Percentiles rank a stretch among this genome's conserved stretches.
These are phyloP conservation scores for Cnemophilus loriae DNA, from an alignment of 2,113 vertebrate species.

Conservation along the genomic window DNA sequence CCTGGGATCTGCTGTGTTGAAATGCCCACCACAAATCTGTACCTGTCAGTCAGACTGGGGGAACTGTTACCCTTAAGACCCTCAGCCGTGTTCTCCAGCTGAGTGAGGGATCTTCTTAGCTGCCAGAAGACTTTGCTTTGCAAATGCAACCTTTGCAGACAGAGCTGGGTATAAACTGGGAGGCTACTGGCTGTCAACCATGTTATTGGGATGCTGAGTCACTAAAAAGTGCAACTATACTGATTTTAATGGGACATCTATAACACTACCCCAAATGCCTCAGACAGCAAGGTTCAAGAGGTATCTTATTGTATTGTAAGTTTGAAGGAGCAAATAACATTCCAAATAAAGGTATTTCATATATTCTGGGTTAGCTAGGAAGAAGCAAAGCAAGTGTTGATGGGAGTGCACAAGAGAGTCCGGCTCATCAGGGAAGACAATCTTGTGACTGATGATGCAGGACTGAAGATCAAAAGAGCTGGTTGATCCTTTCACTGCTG, in stretches of 20 bases:
- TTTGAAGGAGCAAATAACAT: not conserved
- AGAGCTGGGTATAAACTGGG: not conserved
- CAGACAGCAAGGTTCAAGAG: not conserved
- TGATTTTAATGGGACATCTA: not conserved
- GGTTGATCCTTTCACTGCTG: not conserved
- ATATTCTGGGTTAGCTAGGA: not conserved
- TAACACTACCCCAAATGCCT: not conserved
- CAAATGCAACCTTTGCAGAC: not conserved
- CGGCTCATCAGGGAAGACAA: not conserved
- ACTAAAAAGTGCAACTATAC: not conserved
- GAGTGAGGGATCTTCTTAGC: not conserved
- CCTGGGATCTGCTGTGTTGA: not conserved
- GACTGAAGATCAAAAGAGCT: not conserved
- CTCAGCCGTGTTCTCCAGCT: fast-evolving
- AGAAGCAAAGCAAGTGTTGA: not conserved
- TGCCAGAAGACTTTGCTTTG: not conserved
- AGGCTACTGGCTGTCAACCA: not conserved
- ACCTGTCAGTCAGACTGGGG: not conserved
- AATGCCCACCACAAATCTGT: not conserved
- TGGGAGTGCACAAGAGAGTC: not conserved
- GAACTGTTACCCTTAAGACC: not conserved
- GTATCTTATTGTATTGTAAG: not conserved
- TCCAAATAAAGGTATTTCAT: not conserved
- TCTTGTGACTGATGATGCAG: not conserved
- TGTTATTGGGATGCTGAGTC: not conserved